Evolutionary conservation across 2,797 vertebrate genomes (phyloP).

Genomic region (Tauraco hartlaubi): DNA sequence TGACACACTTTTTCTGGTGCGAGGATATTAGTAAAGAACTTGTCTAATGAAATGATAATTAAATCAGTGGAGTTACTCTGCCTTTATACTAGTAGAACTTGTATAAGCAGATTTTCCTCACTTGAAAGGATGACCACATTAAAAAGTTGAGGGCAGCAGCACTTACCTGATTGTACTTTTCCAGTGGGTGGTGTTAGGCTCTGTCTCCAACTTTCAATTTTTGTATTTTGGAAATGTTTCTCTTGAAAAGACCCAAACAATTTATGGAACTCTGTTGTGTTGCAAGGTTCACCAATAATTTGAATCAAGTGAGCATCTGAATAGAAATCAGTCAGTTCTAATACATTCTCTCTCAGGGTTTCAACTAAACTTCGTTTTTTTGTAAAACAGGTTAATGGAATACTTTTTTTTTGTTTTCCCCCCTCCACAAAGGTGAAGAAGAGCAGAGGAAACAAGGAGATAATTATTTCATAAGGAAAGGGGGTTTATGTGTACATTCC

Average conservation of each 20-base stretch:
- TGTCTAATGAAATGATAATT: neutral
- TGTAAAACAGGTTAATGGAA: neutral
- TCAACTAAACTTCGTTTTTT: neutral
- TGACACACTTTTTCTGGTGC: neutral
- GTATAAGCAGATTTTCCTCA: neutral
- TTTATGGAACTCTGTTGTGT: neutral
- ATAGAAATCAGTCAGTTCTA: neutral
- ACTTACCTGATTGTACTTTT: neutral
- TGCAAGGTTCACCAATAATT: neutral
- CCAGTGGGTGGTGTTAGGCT: neutral
- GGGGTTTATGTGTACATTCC: neutral
- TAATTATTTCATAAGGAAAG: neutral
- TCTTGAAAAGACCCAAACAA: neutral
- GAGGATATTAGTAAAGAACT: neutral
- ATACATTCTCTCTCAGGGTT: neutral
- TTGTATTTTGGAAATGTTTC: neutral
- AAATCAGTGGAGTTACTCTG: neutral
- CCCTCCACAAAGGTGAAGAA: neutral
- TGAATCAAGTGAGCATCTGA: neutral
- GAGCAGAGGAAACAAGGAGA: neutral
- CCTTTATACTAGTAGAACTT: neutral
- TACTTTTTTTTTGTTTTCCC: neutral
- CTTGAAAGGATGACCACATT: neutral
- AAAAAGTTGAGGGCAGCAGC: neutral
- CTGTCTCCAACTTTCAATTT: neutral